Base-by-base conservation (phyloP, 2,113 vertebrate species). In the Catharus bicknelli region DNA sequence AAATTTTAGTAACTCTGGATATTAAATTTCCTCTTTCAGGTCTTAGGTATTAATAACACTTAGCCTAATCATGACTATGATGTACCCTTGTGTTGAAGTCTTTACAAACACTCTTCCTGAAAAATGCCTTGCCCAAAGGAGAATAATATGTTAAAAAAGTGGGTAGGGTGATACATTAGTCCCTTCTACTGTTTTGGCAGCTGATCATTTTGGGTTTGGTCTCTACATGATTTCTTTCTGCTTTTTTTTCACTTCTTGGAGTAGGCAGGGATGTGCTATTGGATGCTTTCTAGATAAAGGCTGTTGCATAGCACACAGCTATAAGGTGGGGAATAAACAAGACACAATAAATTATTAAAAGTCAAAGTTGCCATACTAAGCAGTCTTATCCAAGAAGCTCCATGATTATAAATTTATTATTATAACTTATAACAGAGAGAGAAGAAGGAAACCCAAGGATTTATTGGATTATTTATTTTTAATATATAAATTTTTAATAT, bases 341-440 rank as follows among this genome's bases (percentile, higher is more conserved):
- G 40, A 79, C 29, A 25, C 7, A n/a, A 75, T 93, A 43, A 83
- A 91, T 85, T 72, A 72, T 75, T 70, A 48, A 91, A 95, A 90
- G 45, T 20, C 5, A 2, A 75, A 90, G 36, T 45, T 93, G 40
- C 40, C n/a, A 16, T 57, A 57, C 5, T 53, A 68, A 43, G 42
- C 43, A 57, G 40, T 45, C 63, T n/a, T 61, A 40, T 45, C 50
- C 62, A 82, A 80, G 92, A 67, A 93, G 30, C 15, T 63, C 57
- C 22, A 8, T 63, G 34, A 27, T 95, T 45, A 78, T 59, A 67
- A 58, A 62, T 94, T 89, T 78, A 92, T 90, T 86, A 48, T 43
- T 76, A 22, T 75, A 87, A 76, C 23, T 75, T 59, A 29, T 79
- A 76, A 67, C 17, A 66, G 42, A 61, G 30, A 70, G 5, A 51